Evolutionary conservation across 2,113 vertebrate genomes (phyloP).

Genomic region (Plotosus lineatus): DNA sequence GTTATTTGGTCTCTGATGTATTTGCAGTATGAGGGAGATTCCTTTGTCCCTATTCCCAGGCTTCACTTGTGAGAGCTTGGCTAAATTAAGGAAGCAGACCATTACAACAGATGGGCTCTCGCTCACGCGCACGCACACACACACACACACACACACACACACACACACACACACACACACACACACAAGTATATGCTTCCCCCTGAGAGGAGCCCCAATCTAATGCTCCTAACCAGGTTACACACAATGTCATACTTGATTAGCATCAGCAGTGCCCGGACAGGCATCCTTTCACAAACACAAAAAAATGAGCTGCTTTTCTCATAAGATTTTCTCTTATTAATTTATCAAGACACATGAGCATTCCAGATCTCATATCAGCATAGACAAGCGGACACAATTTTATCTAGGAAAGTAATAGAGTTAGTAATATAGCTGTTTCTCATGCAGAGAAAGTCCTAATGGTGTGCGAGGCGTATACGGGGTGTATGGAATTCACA

Average conservation of each 20-base stretch:
- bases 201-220: constrained; percentile 65
- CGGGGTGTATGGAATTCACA: neutral
- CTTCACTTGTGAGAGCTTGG: constrained; percentile 6
- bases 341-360: constrained; percentile 12
- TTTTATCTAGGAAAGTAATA: constrained; percentile 1
- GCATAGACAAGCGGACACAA: neutral
- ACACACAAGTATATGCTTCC: constrained; percentile 30
- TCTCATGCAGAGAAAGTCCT: neutral
- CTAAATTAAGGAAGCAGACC: constrained; percentile 46
- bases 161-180: constrained; percentile 43
- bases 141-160: constrained; percentile 30
- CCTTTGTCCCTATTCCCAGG: constrained; percentile 13
- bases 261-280: constrained; percentile 64
- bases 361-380: constrained; percentile 10
- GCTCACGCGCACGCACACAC: constrained; percentile 27
- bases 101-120: constrained; percentile 49
- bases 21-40: neutral
- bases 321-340: constrained; percentile 6
- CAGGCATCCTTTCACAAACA: constrained; percentile 38
- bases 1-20: neutral
- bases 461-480: neutral
- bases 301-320: constrained; percentile 1
- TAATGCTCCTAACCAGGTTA: constrained; percentile 74
- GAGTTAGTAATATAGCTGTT: neutral
- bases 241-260: constrained; percentile 74